Percentiles rank a stretch among this genome's conserved stretches.
Evolutionary conservation across 2,113 vertebrate species (phyloP).

Genomic region (Oryctolagus cuniculus): DNA sequence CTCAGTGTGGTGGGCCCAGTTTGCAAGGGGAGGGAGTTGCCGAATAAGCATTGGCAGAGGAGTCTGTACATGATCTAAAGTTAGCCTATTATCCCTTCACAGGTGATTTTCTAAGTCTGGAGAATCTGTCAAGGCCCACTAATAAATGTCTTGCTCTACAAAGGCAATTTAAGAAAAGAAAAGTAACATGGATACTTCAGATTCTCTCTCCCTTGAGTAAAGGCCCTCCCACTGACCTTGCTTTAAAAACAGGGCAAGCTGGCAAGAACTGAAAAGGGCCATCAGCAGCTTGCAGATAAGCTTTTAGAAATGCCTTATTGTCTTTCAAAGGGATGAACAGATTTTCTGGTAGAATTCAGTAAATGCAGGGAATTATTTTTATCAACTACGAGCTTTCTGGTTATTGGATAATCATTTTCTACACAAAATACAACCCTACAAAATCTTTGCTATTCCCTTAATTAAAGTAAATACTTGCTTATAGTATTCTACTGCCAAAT

Average conservation of each 20-base stretch:
- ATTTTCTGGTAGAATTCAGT: slow-evolving; percentile 65
- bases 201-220: slow-evolving; percentile 68
- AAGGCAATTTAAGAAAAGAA: slow-evolving; percentile 73
- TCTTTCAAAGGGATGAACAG: slow-evolving; percentile 70
- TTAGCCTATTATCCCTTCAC: slow-evolving; percentile 66
- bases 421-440: slow-evolving; percentile 38
- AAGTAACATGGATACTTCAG: slow-evolving; percentile 74
- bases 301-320: slow-evolving; percentile 68
- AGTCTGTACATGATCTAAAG: slow-evolving; percentile 57
- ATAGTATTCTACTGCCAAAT: slow-evolving; percentile 49
- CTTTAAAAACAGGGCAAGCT: slow-evolving; percentile 66
- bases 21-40: not conserved
- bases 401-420: slow-evolving; percentile 53
- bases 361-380: slow-evolving; percentile 53
- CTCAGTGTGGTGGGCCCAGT: not conserved
- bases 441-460: slow-evolving; percentile 60
- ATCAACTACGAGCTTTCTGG: not conserved
- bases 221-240: slow-evolving; percentile 70
- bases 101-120: slow-evolving; percentile 70
- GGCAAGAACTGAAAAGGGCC: slow-evolving; percentile 60
- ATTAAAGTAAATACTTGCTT: slow-evolving; percentile 76
- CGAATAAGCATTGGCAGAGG: slow-evolving; percentile 22
- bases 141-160: slow-evolving; percentile 73
- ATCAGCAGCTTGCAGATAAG: slow-evolving; percentile 45
- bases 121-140: slow-evolving; percentile 69